Base-by-base conservation (phyloP, 2,113 vertebrate species). In the Acanthochromis polyacanthus region DNA sequence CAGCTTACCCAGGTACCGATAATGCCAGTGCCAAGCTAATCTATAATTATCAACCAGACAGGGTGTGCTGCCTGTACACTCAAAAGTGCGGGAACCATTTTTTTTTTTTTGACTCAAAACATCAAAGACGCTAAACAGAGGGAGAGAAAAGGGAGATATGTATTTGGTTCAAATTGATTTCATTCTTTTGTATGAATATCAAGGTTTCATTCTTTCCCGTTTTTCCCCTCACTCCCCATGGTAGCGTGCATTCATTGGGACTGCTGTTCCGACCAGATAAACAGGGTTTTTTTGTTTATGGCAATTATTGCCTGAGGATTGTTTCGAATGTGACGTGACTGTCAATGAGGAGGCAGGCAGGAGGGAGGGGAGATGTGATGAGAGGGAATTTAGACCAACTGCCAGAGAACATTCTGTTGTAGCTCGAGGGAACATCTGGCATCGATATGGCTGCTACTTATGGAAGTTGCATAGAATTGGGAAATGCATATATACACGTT, bases 271-370 rank as follows among this genome's bases (percentile, higher is more conserved):
- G n/a, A 86, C 81, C 89, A 94, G 93, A 94, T 94, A 93, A 93
- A 93, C 91, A 88, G 80, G 69, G 83, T 90, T 85, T 82, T 91
- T 88, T 92, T 94, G 89, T 93, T 93, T 93, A 91, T 92, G 90
- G 90, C 91, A 93, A 93, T 94, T 93, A 95, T 94, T 94, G 92
- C 94, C 94, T 87, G 90, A 92, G 91, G 93, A 94, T 93, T 93
- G 90, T 94, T 91, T 89, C 38, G 48, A 84, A 81, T 93, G 93
- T 92, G 94, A 91, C 86, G 84, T 2, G 93, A 93, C 91, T 94
- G 90, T 91, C 88, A 92, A 94, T 93, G 93, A 94, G 86, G 68
- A 87, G 32, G 73, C 67, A 78, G 78, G 59, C 75, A 60, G 71
- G 50, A 63, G 75, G 32, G 81, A 80, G 76, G 71, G 69, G 80